A percentile compares a stretch with the other conserved stretches of the same genome.
These are phyloP conservation scores for Lagria hirta DNA, from an alignment of 2,888 invertebrate species.

Conservation along the genomic window DNA sequence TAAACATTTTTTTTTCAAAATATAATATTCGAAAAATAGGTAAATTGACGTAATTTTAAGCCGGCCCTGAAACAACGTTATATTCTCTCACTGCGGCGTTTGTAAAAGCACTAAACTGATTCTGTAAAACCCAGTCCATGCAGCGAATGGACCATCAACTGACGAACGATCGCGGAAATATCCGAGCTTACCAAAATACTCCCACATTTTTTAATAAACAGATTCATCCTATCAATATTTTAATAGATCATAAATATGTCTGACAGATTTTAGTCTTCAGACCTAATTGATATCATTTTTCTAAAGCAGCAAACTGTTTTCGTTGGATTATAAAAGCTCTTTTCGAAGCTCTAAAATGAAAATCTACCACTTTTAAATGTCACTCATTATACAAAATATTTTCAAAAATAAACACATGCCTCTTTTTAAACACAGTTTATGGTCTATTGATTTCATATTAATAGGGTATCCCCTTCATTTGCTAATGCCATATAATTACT, in stretches of 20 bases:
- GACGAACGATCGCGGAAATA: conserved; percentile 11
- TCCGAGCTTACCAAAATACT: conserved; percentile 7
- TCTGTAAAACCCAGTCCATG: conserved; percentile 24
- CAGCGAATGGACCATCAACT: conserved; percentile 20
- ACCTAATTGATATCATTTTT: conserved; percentile 1
- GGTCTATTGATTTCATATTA: no score
- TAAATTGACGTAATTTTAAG: conserved; percentile 13
- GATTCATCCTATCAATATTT: conserved; percentile 19
- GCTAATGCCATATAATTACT: no score
- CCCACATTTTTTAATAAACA: conserved; percentile 19
- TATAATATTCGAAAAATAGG: conserved; percentile 5
- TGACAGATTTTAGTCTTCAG: conserved; percentile 11
- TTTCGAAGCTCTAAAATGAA: no score
- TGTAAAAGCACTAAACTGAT: conserved; percentile 26
- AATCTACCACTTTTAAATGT: no score
- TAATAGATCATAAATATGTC: conserved; percentile 20
- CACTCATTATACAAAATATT: no score
- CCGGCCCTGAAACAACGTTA: conserved; percentile 2
- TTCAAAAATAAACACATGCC: no score
- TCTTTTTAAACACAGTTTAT: no score
- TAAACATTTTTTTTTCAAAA: conserved; percentile 12
- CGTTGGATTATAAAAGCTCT: neutral
- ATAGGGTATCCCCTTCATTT: no score
- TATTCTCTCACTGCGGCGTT: conserved; percentile 17
- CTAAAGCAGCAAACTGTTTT: neutral